Evolutionary conservation across 2,888 invertebrate species (phyloP).

Genomic region (Atherix ibis): DNA sequence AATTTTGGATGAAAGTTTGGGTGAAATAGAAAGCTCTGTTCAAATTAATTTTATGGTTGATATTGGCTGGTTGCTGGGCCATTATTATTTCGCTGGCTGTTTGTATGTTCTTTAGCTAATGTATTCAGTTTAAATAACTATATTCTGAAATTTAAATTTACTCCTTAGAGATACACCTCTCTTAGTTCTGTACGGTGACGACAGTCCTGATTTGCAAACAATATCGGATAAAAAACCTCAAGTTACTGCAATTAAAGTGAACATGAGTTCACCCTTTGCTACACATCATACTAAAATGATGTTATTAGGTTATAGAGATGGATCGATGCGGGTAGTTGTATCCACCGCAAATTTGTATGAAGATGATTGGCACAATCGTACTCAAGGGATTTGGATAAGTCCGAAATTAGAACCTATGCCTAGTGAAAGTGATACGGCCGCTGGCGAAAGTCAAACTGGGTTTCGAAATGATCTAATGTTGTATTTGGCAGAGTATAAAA

Average conservation of each 20-base stretch:
- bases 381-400: slow-evolving; percentile 90
- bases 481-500: slow-evolving; percentile 61
- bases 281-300: slow-evolving; percentile 88
- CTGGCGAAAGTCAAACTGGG: slow-evolving; percentile 67
- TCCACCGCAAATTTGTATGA: slow-evolving; percentile 84
- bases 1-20: slow-evolving; percentile 61
- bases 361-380: slow-evolving; percentile 87
- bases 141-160: too few relatives aligned
- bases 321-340: slow-evolving; percentile 68
- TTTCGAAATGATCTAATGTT: slow-evolving; percentile 64
- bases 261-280: slow-evolving; percentile 64
- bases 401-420: slow-evolving; percentile 55
- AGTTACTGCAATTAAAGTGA: slow-evolving; percentile 48
- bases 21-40: slow-evolving; percentile 54
- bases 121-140: too few relatives aligned
- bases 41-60: slow-evolving; percentile 93
- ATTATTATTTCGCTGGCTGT: slow-evolving; percentile 64
- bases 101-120: slow-evolving; percentile 35
- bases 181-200: slow-evolving; percentile 63
- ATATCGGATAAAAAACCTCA: slow-evolving; percentile 44
- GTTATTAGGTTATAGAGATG: slow-evolving; percentile 65
- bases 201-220: slow-evolving; percentile 42
- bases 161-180: slow-evolving; percentile 49
- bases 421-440: slow-evolving; percentile 33
- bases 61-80: slow-evolving; percentile 71